These are phyloP conservation scores for Dynastes grantii DNA, from an alignment of 2,888 invertebrate genomes.

Conservation along the genomic window DNA sequence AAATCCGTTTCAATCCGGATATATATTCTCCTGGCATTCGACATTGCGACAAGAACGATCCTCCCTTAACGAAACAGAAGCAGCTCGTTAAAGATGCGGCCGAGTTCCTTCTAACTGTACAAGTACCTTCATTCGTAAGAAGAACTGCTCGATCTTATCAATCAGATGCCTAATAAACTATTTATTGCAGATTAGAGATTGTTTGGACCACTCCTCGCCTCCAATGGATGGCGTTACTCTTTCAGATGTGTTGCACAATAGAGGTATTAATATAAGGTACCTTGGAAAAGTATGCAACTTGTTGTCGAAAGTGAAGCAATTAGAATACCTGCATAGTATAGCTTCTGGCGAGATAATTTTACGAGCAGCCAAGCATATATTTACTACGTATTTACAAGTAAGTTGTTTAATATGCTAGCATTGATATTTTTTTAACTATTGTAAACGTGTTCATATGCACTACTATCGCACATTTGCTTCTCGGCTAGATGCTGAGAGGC, in stretches of 20 bases:
- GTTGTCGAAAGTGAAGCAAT: slow-evolving; percentile 83
- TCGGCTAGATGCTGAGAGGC: too few relatives aligned
- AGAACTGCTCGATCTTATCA: not conserved
- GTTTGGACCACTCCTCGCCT: slow-evolving; percentile 91
- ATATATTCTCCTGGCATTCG: slow-evolving; percentile 96
- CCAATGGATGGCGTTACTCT: slow-evolving; percentile 96
- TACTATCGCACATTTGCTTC: too few relatives aligned
- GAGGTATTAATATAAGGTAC: slow-evolving; percentile 98
- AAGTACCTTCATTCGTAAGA: slow-evolving; percentile 95
- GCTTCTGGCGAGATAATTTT: slow-evolving; percentile 92
- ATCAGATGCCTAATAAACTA: not conserved
- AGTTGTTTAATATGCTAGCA: slow-evolving; percentile 9
- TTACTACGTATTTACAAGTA: slow-evolving; percentile 91
- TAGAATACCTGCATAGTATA: slow-evolving; percentile 92
- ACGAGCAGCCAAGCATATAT: slow-evolving; percentile 94
- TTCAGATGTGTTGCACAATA: slow-evolving; percentile 93
- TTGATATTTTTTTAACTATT: too few relatives aligned
- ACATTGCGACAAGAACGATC: slow-evolving; percentile 82
- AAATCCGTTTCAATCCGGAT: slow-evolving; percentile 98
- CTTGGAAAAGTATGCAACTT: slow-evolving; percentile 92
- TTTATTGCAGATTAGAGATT: slow-evolving; percentile 84
- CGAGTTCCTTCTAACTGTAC: slow-evolving; percentile 92
- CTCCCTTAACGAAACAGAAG: slow-evolving; percentile 84
- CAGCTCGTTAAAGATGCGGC: slow-evolving; percentile 96
- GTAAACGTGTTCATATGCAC: too few relatives aligned